Conservation (phyloP, 2,888 invertebrate species). For the Hydrotaea cyrtoneurina region DNA sequence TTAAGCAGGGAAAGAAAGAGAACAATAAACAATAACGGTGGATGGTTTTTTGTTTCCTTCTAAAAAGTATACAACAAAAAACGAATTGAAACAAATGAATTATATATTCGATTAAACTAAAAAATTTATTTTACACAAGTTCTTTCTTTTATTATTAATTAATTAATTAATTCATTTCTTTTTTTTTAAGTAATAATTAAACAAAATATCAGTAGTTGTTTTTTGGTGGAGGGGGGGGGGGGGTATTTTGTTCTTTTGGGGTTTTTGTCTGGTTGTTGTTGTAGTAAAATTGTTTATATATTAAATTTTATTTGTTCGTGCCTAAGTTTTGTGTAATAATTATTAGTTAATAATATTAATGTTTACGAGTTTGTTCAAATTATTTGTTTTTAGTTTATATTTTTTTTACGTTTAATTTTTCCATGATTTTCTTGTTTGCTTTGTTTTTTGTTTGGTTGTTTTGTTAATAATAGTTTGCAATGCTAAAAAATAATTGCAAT, state of each 20-base stretch:
- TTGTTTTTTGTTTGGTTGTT: constrained; percentile 6
- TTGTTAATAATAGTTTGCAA: constrained; percentile 60
- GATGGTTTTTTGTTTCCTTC: background rate
- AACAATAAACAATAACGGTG: constrained; percentile 23
- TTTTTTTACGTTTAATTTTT: constrained; percentile 5
- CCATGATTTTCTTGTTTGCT: constrained; percentile 24
- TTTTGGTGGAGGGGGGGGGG: too few relatives aligned
- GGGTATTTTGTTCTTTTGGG: background rate
- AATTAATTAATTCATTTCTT: background rate
- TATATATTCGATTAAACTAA: constrained; percentile 45
- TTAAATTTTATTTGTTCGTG: constrained; percentile 61
- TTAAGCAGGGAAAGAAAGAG: constrained; percentile 46
- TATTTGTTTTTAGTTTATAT: constrained; percentile 19
- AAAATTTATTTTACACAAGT: constrained; percentile 62
- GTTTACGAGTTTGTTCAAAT: constrained; percentile 42
- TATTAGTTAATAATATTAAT: constrained; percentile 18
- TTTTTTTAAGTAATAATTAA: constrained; percentile 12
- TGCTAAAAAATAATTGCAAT: constrained; percentile 70
- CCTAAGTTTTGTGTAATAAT: constrained; percentile 65
- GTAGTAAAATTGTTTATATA: constrained; percentile 39
- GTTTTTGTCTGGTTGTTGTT: constrained; percentile 18
- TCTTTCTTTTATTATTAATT: constrained; percentile 11
- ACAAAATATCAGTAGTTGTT: constrained; percentile 29
- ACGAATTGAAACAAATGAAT: constrained; percentile 21
- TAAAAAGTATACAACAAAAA: constrained; percentile 2